phyloP scores from a whole-genome alignment of 1,140 invertebrate genomes.

The Agrypnia vestita region DNA sequence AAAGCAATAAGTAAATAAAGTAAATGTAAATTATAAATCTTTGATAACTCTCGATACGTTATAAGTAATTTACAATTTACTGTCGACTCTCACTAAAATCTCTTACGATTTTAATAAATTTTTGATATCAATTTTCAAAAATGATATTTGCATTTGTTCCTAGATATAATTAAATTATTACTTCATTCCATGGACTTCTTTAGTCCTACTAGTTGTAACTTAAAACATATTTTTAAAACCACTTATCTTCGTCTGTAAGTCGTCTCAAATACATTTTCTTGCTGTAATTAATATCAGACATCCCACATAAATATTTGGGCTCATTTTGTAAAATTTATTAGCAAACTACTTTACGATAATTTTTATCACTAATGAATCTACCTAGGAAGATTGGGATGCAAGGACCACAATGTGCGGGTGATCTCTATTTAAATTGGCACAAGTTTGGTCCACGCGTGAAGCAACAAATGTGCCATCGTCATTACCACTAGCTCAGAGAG shows the following conservation, averaged over 20 bases:
- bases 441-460: too few relatives aligned
- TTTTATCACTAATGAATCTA: too few relatives aligned
- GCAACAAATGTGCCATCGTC: too few relatives aligned
- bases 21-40: constrained; percentile 49
- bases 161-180: constrained; percentile 25
- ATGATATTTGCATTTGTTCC: constrained; percentile 40
- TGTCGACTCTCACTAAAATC: constrained; percentile 19
- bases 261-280: neutral
- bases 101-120: constrained; percentile 32
- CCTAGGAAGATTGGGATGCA: too few relatives aligned
- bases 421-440: too few relatives aligned
- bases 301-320: too few relatives aligned
- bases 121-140: constrained; percentile 46
- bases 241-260: too few relatives aligned
- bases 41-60: constrained; percentile 20
- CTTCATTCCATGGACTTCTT: constrained; percentile 13
- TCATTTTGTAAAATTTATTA: too few relatives aligned
- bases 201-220: neutral
- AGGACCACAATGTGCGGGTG: too few relatives aligned
- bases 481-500: too few relatives aligned
- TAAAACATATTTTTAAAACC: neutral
- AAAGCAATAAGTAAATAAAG: constrained; percentile 55
- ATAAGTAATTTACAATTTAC: constrained; percentile 44
- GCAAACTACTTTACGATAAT: too few relatives aligned
- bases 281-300: neutral